These are phyloP conservation scores for Champsocephalus gunnari DNA, from an alignment of 2,797 vertebrate genomes.

Conservation along the genomic window DNA sequence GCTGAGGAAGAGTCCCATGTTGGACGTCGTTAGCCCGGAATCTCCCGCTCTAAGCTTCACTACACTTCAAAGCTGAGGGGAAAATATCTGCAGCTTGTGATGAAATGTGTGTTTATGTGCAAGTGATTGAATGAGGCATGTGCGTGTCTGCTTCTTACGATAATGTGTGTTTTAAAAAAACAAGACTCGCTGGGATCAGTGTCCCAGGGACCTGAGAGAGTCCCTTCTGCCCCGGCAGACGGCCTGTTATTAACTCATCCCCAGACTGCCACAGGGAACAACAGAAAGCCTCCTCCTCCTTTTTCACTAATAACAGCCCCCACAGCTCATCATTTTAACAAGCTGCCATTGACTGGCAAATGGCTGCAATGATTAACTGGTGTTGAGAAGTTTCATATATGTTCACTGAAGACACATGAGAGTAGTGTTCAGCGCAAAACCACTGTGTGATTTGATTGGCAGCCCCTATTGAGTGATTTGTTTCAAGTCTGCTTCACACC, in stretches of 20 bases:
- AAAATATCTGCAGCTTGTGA: conserved; percentile 63
- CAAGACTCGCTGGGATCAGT: conserved; percentile 50
- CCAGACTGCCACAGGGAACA: conserved; percentile 68
- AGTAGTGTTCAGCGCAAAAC: not conserved
- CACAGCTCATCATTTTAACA: conserved; percentile 64
- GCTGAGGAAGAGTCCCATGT: conserved; percentile 63
- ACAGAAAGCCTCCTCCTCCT: conserved; percentile 52
- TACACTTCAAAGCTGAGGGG: conserved; percentile 66
- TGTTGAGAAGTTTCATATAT: conserved; percentile 45
- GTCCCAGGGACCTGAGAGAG: conserved; percentile 62
- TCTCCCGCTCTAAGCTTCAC: conserved; percentile 65
- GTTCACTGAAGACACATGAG: conserved; percentile 12
- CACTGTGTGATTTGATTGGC: conserved; percentile 24
- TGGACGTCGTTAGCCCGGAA: conserved; percentile 67
- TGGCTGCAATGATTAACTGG: conserved; percentile 43
- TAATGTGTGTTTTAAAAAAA: conserved; percentile 63
- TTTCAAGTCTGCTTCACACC: conserved; percentile 61
- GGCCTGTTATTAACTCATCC: conserved; percentile 79
- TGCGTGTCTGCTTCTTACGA: conserved; percentile 49
- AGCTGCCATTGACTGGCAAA: conserved; percentile 61
- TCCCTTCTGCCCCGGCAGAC: conserved; percentile 76
- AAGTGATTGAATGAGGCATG: conserved; percentile 24
- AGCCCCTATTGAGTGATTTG: conserved; percentile 35
- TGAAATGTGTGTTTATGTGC: conserved; percentile 54
- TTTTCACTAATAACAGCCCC: conserved; percentile 54